Base-by-base conservation (phyloP, 2,113 vertebrate species). In the Melanerpes formicivorus region DNA sequence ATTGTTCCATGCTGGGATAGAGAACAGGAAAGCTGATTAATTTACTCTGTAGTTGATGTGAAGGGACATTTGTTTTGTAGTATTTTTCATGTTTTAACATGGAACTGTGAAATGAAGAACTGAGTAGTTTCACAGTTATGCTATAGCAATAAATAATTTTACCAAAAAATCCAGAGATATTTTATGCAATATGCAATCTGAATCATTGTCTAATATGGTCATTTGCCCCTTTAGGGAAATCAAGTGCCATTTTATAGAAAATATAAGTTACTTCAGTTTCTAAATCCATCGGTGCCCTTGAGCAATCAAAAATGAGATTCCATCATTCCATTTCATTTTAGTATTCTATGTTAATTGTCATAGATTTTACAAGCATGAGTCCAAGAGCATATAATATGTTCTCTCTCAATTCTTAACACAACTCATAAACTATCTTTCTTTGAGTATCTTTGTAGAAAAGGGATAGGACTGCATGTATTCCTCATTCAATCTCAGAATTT, bases 241-340 rank as follows among this genome's bases (percentile, higher is more conserved):
- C 52, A 84, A 56, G 30, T 66, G 63, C 56, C 79, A 23, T 90
- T 95, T 94, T 89, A 80, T 52, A 90, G 67, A 84, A 96, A 82
- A 82, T 54, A 72, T 66, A 83, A 80, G 27, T 89, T 63, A 22
- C 21, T 71, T 88, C 29, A 10, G 5, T 79, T 95, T 93, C 67
- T 89, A 73, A 92, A 87, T 93, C 67, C 14, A 8, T 82, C 14
- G 6, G 27, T 84, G n/a, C 81, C 64, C 64, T 90, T 55, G 84
- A 63, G 30, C 32, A 87, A 19, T 65, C 63, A 91, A 69, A 95
- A 83, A 74, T 70, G 26, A 85, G 21, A 66, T 89, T 82, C 29
- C 0, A 1, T 80, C 72, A 73, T 95, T 21, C 40, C 34, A 59
- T 14, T 65, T 72, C 65, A 75, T 79, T 75, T 88, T 76, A 62